Percentiles rank a stretch among this genome's conserved stretches.
These are phyloP conservation scores for Apocrypta bakeri DNA, from an alignment of 1,140 invertebrate species.

Conservation along the genomic window DNA sequence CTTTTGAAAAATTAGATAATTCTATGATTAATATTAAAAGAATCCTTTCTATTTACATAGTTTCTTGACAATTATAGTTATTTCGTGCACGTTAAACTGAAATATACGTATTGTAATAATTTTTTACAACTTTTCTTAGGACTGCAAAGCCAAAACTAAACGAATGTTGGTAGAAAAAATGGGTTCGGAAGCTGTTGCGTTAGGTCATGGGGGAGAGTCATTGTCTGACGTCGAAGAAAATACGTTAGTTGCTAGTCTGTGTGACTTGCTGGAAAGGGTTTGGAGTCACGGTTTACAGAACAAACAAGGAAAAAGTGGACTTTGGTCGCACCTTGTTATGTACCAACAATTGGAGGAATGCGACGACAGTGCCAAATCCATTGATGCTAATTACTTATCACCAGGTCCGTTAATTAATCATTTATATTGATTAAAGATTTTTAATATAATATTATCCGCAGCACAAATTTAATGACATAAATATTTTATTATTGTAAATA, in stretches of 20 bases:
- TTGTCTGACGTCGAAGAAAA: conserved; percentile 89
- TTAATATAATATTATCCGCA: not conserved
- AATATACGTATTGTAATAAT: not conserved
- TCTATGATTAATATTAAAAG: too few species aligned
- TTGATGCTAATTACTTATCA: conserved; percentile 87
- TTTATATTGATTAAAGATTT: not conserved
- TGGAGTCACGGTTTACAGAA: conserved; percentile 98
- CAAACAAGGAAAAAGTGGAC: conserved; percentile 95
- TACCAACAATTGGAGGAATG: conserved; percentile 92
- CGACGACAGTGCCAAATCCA: conserved; percentile 82
- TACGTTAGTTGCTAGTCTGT: conserved; percentile 96
- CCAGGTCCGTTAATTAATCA: conserved; percentile 79
- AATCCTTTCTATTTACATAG: too few species aligned
- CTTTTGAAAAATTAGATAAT: too few species aligned
- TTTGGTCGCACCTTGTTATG: conserved; percentile 94
- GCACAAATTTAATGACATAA: not conserved
- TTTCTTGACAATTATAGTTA: not conserved
- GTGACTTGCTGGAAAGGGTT: conserved; percentile 97
- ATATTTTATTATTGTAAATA: conserved; percentile 31
- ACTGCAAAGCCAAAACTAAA: conserved; percentile 95
- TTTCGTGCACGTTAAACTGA: not conserved
- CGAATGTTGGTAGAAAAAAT: conserved; percentile 98
- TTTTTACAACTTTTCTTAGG: conserved; percentile 74
- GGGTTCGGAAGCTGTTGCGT: conserved; percentile 93
- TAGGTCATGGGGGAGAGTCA: conserved; percentile 83